These are phyloP conservation scores for Limnephilus lunatus DNA, from an alignment of 2,888 invertebrate genomes.

Conservation along the genomic window DNA sequence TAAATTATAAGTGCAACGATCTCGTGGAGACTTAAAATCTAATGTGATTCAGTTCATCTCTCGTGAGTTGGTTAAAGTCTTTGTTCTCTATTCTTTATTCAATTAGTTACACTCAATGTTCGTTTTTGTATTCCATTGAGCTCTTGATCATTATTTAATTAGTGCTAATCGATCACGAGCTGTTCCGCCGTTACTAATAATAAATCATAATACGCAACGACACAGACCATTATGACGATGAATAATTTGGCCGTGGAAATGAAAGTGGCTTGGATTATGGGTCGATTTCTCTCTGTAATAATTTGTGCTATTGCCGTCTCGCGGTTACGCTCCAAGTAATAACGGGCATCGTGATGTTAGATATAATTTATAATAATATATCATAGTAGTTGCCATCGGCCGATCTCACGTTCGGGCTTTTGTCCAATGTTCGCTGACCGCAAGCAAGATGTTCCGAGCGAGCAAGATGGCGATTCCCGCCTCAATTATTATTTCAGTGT, in stretches of 20 bases:
- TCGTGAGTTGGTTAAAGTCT: neutral
- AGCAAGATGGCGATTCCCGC: constrained; percentile 30
- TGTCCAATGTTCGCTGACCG: constrained; percentile 31
- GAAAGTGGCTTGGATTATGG: constrained; percentile 61
- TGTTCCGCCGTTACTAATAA: constrained; percentile 18
- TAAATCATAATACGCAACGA: constrained; percentile 33
- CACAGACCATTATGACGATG: constrained; percentile 41
- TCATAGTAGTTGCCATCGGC: neutral
- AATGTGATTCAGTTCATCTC: neutral
- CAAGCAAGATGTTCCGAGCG: constrained; percentile 27
- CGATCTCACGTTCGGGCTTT: constrained; percentile 30
- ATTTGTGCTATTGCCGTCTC: constrained; percentile 36
- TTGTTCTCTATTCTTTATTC: neutral
- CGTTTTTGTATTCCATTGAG: neutral
- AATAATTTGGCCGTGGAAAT: constrained; percentile 56
- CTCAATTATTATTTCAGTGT: constrained; percentile 4
- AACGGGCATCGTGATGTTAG: constrained; percentile 19
- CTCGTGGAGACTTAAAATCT: neutral
- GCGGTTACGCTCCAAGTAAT: constrained; percentile 48
- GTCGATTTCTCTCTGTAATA: constrained; percentile 61
- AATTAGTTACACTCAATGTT: neutral
- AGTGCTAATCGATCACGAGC: constrained; percentile 13
- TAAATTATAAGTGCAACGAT: neutral
- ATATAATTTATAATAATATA: neutral
- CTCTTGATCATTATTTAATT: constrained; percentile 10